Percentiles rank a stretch among this genome's conserved stretches.
Conservation (phyloP, 2,888 invertebrate genomes). For the Agonopterix arenella region DNA sequence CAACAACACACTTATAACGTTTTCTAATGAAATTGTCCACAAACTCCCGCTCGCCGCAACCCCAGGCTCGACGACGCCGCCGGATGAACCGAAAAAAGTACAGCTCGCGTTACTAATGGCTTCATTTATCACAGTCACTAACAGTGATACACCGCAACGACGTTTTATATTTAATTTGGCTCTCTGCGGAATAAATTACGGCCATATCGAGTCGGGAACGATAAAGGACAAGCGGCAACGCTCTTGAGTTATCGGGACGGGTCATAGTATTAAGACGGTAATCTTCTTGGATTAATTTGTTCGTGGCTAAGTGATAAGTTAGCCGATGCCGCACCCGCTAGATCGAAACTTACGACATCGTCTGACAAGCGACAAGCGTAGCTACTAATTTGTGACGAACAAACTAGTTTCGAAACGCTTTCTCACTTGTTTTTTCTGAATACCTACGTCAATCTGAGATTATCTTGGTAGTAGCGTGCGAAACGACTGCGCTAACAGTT, state of each 20-base stretch:
- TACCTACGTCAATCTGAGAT: constrained; percentile 24
- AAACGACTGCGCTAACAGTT: constrained; percentile 22
- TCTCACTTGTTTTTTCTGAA: constrained; percentile 26
- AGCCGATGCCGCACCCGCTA: constrained; percentile 25
- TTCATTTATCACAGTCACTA: constrained; percentile 77
- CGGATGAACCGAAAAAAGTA: constrained; percentile 76
- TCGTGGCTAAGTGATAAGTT: constrained; percentile 68
- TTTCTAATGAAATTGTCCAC: constrained; percentile 78
- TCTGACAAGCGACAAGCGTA: constrained; percentile 20
- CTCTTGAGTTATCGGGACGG: constrained; percentile 62
- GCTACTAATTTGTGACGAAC: constrained; percentile 21
- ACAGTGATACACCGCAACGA: constrained; percentile 76
- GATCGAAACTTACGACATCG: constrained; percentile 46
- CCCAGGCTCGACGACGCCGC: constrained; percentile 63
- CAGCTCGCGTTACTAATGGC: constrained; percentile 76
- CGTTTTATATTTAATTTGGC: constrained; percentile 76
- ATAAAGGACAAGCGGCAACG: constrained; percentile 55
- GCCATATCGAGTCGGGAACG: constrained; percentile 63
- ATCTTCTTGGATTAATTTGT: constrained; percentile 68
- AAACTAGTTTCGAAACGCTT: constrained; percentile 24
- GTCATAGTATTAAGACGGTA: constrained; percentile 57
- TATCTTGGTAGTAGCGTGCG: constrained; percentile 21
- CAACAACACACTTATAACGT: constrained; percentile 70
- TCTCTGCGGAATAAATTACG: constrained; percentile 70
- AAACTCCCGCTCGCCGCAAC: constrained; percentile 63